Evolutionary conservation across 2,797 vertebrate genomes (phyloP).

Genomic region (Cirrhinus mrigala): DNA sequence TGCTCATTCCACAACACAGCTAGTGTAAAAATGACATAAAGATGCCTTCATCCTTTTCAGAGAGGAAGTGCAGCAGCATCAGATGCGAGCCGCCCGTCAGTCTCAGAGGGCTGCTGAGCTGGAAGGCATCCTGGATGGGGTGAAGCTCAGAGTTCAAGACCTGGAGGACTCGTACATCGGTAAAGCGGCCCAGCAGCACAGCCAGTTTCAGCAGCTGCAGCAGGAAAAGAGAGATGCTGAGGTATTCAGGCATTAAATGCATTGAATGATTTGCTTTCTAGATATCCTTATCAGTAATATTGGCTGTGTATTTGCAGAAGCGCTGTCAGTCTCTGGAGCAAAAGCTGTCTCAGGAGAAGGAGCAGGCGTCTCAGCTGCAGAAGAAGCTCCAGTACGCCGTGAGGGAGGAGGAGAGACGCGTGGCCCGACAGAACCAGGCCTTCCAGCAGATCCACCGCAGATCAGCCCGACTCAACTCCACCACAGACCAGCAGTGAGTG

Average conservation of each 20-base stretch:
- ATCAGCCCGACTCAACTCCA: constrained; percentile 67
- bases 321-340: constrained; percentile 77
- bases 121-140: constrained; percentile 80
- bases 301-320: constrained; percentile 65
- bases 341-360: constrained; percentile 76
- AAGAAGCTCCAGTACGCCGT: constrained; percentile 76
- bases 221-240: constrained; percentile 77
- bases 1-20: constrained; percentile 14
- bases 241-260: constrained; percentile 66
- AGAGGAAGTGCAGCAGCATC: constrained; percentile 80
- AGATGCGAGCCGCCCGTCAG: constrained; percentile 73
- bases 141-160: constrained; percentile 85
- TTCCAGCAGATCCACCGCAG: constrained; percentile 79
- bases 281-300: not conserved
- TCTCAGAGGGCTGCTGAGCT: constrained; percentile 81
- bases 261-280: not conserved
- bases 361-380: constrained; percentile 77
- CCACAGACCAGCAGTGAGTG: constrained; percentile 80
- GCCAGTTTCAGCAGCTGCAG: constrained; percentile 77
- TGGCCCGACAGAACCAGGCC: constrained; percentile 75
- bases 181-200: constrained; percentile 80
- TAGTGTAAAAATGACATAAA: not conserved
- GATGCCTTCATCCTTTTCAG: constrained; percentile 65
- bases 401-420: constrained; percentile 78
- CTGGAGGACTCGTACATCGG: constrained; percentile 85